A percentile compares a stretch with the other conserved stretches of the same genome.
Conservation (phyloP, 2,797 vertebrate genomes). For the Scarus forsteni region DNA sequence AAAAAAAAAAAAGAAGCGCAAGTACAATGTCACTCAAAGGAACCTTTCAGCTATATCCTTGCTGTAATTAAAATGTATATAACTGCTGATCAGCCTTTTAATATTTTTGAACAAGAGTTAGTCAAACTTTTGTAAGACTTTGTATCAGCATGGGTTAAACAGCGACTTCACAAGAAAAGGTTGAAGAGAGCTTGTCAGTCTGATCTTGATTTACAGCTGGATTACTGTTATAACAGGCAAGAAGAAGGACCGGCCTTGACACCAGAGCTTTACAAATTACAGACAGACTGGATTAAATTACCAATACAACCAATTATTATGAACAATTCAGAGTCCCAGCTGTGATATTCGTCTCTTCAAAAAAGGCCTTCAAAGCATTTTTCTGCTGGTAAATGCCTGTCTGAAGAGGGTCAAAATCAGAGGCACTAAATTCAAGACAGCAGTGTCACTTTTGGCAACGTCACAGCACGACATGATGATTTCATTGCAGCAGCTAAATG, state of each 20-base stretch:
- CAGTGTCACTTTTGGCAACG: slow-evolving; percentile 16
- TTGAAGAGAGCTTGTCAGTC: too few relatives aligned
- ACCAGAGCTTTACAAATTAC: slow-evolving; percentile 38
- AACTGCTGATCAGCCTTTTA: too few relatives aligned
- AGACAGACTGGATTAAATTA: slow-evolving; percentile 45
- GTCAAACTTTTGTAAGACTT: too few relatives aligned
- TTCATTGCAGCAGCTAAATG: slow-evolving; percentile 41
- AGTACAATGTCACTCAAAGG: too few relatives aligned
- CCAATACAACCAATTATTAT: slow-evolving; percentile 32
- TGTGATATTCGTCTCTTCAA: slow-evolving; percentile 31
- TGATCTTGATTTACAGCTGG: not conserved
- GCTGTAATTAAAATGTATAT: too few relatives aligned
- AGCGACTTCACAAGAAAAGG: too few relatives aligned
- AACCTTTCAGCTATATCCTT: too few relatives aligned
- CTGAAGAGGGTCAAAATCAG: slow-evolving; percentile 26
- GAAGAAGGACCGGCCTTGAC: slow-evolving; percentile 23
- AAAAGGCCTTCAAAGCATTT: slow-evolving; percentile 53
- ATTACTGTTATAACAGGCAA: slow-evolving; percentile 39
- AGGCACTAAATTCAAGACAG: not conserved
- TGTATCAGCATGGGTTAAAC: too few relatives aligned
- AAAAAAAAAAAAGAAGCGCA: too few relatives aligned
- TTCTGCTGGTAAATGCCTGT: slow-evolving; percentile 25
- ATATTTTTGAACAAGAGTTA: too few relatives aligned
- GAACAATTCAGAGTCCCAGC: slow-evolving; percentile 23
- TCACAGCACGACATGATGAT: slow-evolving; percentile 47